Evolutionary conservation across 2,113 vertebrate species (phyloP), one percentile per base, ranked within the genome.

Genomic region (Oreochromis niloticus): DNA sequence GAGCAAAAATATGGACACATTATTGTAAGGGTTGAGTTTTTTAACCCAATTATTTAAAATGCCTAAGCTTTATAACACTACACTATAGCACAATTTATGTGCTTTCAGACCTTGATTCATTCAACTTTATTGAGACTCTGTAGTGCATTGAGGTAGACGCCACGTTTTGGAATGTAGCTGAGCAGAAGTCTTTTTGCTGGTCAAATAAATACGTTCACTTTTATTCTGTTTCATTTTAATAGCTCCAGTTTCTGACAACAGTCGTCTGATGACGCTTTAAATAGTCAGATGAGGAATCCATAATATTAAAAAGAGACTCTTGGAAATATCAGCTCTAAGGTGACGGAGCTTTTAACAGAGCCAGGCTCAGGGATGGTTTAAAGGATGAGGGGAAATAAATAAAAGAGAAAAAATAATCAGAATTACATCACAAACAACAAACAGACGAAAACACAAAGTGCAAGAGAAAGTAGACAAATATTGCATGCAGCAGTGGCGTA

Each of bases 1-100:
- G 36, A 41, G 0, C 32, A 66, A 66, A 39, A n/a, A 12, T n/a
- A 68, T 22, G 11, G 9, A 8, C 1, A 3, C 11, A 0, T 66
- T 39, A 19, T 66, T 39, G 61, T 39, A n/a, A 66, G 34, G 10
- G 19, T 36, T 66, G 32, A 68, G 1, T 36, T 39, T 73, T 27
- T 46, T 22, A 10, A 24, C 22, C 13, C 8, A 46, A 9, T 73
- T 46, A 4, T 73, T 46, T 73, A 4, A 43, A 46, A 73, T 73
- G 39, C n/a, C 27, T 46, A 16, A 73, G 41, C 68, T 46, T 27
- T 73, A 27, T 71, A 71, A 71, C 63, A 13, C 39, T 7, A 13
- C 0, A 22, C 19, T 68, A 41, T 27, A 43, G 39, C 39, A 73
- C 39, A 1, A 41, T 43, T 22, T 43, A n/a, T 24, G 39, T 43